Evolutionary conservation across 37 sponge, comb jelly and placozoan genomes (phyloP).

Genomic region (Petrosia ficiformis): DNA sequence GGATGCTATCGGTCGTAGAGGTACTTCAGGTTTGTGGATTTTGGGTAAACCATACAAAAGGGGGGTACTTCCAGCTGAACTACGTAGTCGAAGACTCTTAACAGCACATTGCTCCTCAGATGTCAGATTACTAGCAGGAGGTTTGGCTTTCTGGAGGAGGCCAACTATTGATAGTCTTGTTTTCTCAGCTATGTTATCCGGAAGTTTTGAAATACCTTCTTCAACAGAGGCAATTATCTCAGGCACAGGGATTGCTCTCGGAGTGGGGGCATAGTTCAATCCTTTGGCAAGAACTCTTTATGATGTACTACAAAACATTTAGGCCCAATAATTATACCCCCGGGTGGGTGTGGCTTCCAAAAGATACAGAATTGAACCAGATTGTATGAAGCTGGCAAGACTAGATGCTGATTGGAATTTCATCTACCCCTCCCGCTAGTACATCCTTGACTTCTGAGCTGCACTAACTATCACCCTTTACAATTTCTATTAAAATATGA

Average conservation of each 20-base stretch:
- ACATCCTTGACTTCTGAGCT: too few relatives aligned
- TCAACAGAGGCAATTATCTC: constrained; percentile 9
- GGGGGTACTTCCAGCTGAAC: constrained; percentile 26
- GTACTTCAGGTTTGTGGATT: constrained; percentile 15
- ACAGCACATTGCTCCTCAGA: constrained; percentile 6
- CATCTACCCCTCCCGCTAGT: too few relatives aligned
- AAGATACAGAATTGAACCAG: too few relatives aligned
- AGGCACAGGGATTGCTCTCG: constrained; percentile 4
- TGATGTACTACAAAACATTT: too few relatives aligned
- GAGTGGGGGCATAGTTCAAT: constrained; percentile 21
- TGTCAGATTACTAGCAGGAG: background rate
- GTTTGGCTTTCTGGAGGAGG: background rate
- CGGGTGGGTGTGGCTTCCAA: too few relatives aligned
- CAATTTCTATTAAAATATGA: too few relatives aligned
- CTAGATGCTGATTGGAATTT: too few relatives aligned
- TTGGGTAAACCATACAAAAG: constrained; percentile 25
- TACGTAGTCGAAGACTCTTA: constrained; percentile 12
- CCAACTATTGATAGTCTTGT: background rate
- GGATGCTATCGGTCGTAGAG: constrained; percentile 24
- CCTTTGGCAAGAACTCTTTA: constrained; percentile 23
- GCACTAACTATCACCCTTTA: too few relatives aligned
- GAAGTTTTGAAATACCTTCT: background rate
- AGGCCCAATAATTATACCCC: too few relatives aligned
- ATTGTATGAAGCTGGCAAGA: too few relatives aligned
- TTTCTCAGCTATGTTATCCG: background rate